Base-by-base conservation (phyloP, 2,888 invertebrate species). In the Phyllotreta cruciferae region DNA sequence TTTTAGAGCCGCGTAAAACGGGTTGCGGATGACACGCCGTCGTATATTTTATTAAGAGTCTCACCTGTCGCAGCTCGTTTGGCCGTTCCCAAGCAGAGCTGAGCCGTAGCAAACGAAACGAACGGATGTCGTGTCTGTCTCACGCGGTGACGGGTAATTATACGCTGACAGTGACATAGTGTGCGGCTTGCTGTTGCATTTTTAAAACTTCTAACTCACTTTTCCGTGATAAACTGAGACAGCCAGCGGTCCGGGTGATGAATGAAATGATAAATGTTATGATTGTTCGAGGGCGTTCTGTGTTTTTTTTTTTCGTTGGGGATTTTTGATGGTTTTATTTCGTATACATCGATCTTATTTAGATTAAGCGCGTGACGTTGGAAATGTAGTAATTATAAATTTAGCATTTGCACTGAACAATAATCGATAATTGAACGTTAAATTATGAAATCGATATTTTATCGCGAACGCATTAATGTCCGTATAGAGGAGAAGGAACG, bases 101-200 rank as follows among this genome's bases (percentile, higher is more conserved):
- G 56, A 55, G 63, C 42, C 45, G 52, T 13, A 56, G 60, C 60
- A 56, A 58, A 57, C 57, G 47, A 47, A 57, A 75, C 75, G 74
- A 74, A 71, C 78, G 78, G 78, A 79, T 78, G 78, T 79, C 78
- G 78, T 75, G 78, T 78, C 78, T 79, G 78, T 79, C 78, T 77
- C 72, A 71, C 74, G 74, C 75, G 77, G 74, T 79, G 80, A 80
- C 79, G 80, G 79, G 79, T 80, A 80, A 80, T 80, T 80, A 80
- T 79, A 77, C 77, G 75, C 74, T 79, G 80, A 80, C 80, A 80
- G 79, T 80, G 80, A 80, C 80, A 80, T 78, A 80, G 79, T 79
- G 76, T 75, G 78, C 76, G 77, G 77, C 76, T 76, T 73, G 78
- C 79, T 78, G 75, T 77, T 79, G 77, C 78, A 79, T 78, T 79